Evolutionary conservation across 2,888 invertebrate genomes (phyloP).

Genomic region (Amphiduros pacificus): DNA sequence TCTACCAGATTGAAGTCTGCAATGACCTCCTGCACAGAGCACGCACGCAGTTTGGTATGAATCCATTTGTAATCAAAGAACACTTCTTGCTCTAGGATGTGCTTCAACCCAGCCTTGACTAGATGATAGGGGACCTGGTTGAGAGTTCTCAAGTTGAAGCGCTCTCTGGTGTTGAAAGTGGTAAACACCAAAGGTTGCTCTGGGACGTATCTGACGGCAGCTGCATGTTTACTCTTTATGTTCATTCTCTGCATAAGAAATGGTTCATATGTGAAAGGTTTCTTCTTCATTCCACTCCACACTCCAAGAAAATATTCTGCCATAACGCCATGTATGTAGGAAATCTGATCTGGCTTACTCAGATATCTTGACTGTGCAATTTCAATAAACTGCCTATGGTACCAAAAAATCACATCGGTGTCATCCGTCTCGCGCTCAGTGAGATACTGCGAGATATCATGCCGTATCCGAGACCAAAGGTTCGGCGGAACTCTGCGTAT

Average conservation of each 20-base stretch:
- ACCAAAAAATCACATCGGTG: constrained; percentile 24
- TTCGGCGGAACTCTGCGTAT: constrained; percentile 23
- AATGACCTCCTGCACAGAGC: constrained; percentile 19
- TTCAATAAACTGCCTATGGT: constrained; percentile 23
- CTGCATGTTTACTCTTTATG: not conserved
- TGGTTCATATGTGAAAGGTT: constrained; percentile 19
- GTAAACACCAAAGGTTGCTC: constrained; percentile 27
- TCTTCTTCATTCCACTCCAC: constrained; percentile 26
- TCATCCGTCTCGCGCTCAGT: constrained; percentile 23
- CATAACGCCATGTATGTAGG: constrained; percentile 26
- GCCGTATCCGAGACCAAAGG: constrained; percentile 17
- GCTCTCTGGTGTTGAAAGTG: constrained; percentile 19
- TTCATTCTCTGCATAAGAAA: constrained; percentile 8
- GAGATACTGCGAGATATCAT: constrained; percentile 22
- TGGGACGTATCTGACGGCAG: constrained; percentile 27
- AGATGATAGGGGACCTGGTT: constrained; percentile 32
- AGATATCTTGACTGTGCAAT: constrained; percentile 26
- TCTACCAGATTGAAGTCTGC: constrained; percentile 26
- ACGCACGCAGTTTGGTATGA: constrained; percentile 21
- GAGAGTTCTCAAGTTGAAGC: constrained; percentile 30
- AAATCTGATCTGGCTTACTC: not conserved
- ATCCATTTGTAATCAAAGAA: constrained; percentile 27
- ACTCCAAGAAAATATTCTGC: constrained; percentile 28
- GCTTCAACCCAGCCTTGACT: constrained; percentile 1
- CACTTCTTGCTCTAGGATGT: constrained; percentile 17